Base-by-base conservation (phyloP, 1,140 invertebrate species). In the Halyomorpha halys region DNA sequence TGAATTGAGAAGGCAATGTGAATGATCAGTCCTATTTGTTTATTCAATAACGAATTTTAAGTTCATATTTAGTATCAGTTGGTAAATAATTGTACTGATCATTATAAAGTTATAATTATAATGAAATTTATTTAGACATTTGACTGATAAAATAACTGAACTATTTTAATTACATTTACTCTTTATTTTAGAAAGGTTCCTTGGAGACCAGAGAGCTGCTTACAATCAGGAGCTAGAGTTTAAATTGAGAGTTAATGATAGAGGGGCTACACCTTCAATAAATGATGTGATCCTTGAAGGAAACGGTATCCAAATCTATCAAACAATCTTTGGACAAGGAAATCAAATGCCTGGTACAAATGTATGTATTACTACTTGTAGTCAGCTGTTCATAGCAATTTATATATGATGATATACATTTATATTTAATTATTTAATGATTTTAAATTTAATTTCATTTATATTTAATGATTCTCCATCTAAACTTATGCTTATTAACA, bases 221-320 rank as follows among this genome's bases (percentile, higher is more conserved):
- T 99, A 98, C 75, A 97, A 97, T 76, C 92, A 96, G 70, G 82
- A 91, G 65, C 73, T 99, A n/a, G 84, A 84, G 39, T 98, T 98
- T 72, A 88, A 83, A 23, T 75, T 98, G n/a, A 81, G 89, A 65
- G 86, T 95, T 18, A 89, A 86, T 2, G 89, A 92, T 71, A 80
- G 78, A 44, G 82, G 82, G 18, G 77, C 77, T n/a, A n/a, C n/a
- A 23, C 84, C 85, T 25, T 87, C 86, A 0, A 80, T 86, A 3
- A 82, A 84, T 2, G 94, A 99, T 75, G 80, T 99, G 19, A 85
- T 98, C 45, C 71, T 99, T 0, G 92, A 97, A 79, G 84, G 85
- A 47, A 84, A 85, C 21, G 86, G 87, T 0, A 80, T 86, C 25
- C 83, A 82, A 54, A 84, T 98, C 53, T 87, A 87, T 0, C 83